These are phyloP conservation scores for Spinibarbus caldwelli DNA, from an alignment of 2,797 vertebrate species.

Conservation along the genomic window DNA sequence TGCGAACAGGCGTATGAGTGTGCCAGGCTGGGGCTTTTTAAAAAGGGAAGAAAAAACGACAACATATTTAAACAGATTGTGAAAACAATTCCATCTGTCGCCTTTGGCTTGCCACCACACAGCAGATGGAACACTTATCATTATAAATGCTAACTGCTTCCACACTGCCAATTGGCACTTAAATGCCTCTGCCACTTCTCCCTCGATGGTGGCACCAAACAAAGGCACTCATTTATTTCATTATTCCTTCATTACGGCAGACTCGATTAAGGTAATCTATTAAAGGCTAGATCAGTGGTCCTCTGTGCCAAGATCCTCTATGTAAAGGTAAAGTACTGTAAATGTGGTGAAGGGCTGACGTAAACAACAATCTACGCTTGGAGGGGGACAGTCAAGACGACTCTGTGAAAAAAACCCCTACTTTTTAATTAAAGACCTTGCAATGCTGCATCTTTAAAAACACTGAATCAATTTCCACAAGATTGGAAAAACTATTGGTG, in stretches of 20 bases:
- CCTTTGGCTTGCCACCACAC: constrained; percentile 71
- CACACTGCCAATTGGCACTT: constrained; percentile 72
- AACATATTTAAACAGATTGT: constrained; percentile 83
- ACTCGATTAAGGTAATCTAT: constrained; percentile 66
- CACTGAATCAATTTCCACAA: constrained; percentile 72
- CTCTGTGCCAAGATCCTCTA: not conserved
- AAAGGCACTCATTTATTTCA: constrained; percentile 68
- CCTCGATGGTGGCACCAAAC: constrained; percentile 60
- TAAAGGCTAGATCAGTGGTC: constrained; percentile 58
- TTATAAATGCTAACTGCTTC: constrained; percentile 76
- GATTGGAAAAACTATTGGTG: constrained; percentile 73
- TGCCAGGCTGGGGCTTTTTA: constrained; percentile 62
- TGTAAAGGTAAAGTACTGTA: not conserved
- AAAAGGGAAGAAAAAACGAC: constrained; percentile 74
- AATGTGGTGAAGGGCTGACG: constrained; percentile 45
- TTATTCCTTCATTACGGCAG: constrained; percentile 66
- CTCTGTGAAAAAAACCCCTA: constrained; percentile 60
- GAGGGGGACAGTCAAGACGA: constrained; percentile 66
- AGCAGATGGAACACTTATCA: constrained; percentile 80
- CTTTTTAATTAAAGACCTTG: constrained; percentile 78
- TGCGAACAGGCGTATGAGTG: constrained; percentile 49
- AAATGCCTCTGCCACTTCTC: constrained; percentile 63
- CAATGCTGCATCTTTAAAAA: constrained; percentile 74
- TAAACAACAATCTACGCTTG: constrained; percentile 43
- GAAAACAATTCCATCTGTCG: constrained; percentile 85